phyloP scores from a whole-genome alignment of 2,797 vertebrate genomes.

The Rhadinocentrus ornatus region DNA sequence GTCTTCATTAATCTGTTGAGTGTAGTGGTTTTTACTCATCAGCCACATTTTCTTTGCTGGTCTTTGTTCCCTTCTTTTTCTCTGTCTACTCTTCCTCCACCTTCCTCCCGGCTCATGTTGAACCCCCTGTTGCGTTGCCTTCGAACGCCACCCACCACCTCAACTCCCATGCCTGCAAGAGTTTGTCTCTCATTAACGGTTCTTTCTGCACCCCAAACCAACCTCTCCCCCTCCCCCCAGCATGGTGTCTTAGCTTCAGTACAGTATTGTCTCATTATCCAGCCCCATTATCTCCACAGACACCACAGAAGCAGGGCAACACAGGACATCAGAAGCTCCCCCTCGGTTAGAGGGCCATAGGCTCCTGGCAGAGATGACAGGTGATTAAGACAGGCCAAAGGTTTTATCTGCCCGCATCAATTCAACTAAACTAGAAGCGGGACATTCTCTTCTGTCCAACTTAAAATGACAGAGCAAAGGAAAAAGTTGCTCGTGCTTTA shows the following conservation, averaged over 20 bases:
- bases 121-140: slow-evolving; percentile 69
- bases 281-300: slow-evolving; percentile 60
- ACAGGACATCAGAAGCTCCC: slow-evolving; percentile 67
- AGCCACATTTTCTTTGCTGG: slow-evolving; percentile 43
- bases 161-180: slow-evolving; percentile 65
- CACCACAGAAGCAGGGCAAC: slow-evolving; percentile 63
- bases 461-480: slow-evolving; percentile 9
- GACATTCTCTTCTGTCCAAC: not conserved
- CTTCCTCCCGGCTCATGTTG: slow-evolving; percentile 57
- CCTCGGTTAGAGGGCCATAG: slow-evolving; percentile 54
- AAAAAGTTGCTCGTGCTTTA: slow-evolving; percentile 3
- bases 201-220: slow-evolving; percentile 59
- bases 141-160: slow-evolving; percentile 64
- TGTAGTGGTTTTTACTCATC: slow-evolving; percentile 33
- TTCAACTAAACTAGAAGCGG: slow-evolving; percentile 8
- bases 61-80: slow-evolving; percentile 58
- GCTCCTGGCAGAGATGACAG: slow-evolving; percentile 45
- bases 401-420: slow-evolving; percentile 39
- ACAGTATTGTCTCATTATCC: slow-evolving; percentile 72
- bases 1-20: slow-evolving; percentile 67
- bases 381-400: slow-evolving; percentile 66
- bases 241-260: slow-evolving; percentile 67
- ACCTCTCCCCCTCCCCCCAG: slow-evolving; percentile 67
- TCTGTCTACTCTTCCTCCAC: slow-evolving; percentile 43
- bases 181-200: slow-evolving; percentile 83